Percentiles rank a stretch among this genome's conserved stretches.
Evolutionary conservation across 1,140 invertebrate genomes (phyloP).

Genomic region (Pygmarrhopalites habei): DNA sequence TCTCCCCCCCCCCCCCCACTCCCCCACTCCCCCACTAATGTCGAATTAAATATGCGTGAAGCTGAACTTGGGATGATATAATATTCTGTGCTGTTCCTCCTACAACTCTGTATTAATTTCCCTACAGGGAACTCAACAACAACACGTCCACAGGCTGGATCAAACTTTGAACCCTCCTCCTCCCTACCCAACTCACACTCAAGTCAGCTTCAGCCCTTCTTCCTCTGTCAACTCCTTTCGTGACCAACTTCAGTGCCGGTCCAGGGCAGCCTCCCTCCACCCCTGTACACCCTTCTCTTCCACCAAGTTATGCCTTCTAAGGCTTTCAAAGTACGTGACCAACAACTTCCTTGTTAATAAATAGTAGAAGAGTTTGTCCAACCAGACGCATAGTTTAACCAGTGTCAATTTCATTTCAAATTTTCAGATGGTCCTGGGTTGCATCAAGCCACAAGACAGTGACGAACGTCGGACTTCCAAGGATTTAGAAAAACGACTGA

Average conservation of each 20-base stretch:
- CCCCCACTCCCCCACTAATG: too few relatives aligned
- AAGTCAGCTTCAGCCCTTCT: background rate
- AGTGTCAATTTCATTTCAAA: background rate
- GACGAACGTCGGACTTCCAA: conserved; percentile 39
- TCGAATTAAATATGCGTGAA: too few relatives aligned
- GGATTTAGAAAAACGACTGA: conserved; percentile 43
- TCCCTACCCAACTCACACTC: background rate
- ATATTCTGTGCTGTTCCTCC: background rate
- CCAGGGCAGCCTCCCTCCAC: too few relatives aligned
- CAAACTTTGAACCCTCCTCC: background rate
- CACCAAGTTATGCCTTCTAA: background rate
- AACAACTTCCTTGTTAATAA: background rate
- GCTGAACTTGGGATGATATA: too few relatives aligned
- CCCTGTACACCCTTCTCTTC: too few relatives aligned
- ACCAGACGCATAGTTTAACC: background rate
- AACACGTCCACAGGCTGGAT: too few relatives aligned
- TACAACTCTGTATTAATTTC: background rate
- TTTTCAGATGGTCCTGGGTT: conserved; percentile 28
- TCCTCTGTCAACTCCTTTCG: background rate
- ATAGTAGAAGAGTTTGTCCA: background rate
- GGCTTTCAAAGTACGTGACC: background rate
- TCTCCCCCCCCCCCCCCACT: too few relatives aligned
- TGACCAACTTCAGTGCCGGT: too few relatives aligned
- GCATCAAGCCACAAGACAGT: conserved; percentile 33
- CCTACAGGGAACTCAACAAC: background rate